Evolutionary conservation across 2,888 invertebrate genomes (phyloP).

Genomic region (Amiota minor): DNA sequence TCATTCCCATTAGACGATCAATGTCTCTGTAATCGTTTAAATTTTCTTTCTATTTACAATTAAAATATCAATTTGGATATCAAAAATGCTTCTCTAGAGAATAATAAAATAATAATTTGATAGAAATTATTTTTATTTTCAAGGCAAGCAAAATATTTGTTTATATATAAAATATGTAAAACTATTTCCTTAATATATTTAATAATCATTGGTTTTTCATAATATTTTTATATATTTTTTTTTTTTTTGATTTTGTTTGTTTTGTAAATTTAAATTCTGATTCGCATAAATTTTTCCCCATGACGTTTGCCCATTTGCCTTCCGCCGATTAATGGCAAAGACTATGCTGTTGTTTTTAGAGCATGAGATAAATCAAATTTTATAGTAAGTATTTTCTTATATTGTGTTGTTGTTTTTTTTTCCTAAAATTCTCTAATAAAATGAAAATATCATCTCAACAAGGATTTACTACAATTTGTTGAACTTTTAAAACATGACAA

Average conservation of each 20-base stretch:
- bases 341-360: conserved; percentile 5
- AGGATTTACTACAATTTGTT: not conserved
- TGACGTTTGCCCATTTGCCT: conserved; percentile 16
- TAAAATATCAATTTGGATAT: conserved; percentile 58
- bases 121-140: no score
- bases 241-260: conserved; percentile 5
- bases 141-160: no score
- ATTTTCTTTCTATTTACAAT: conserved; percentile 57
- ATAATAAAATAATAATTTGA: no score
- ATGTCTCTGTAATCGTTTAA: no score
- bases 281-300: not conserved
- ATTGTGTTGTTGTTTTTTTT: no score
- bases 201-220: not conserved
- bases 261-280: conserved; percentile 29
- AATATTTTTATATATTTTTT: not conserved
- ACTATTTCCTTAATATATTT: conserved; percentile 23
- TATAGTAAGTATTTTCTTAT: no score
- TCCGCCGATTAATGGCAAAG: not conserved
- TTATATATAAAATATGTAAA: not conserved
- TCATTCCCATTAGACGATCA: no score
- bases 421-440: no score
- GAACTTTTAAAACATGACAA: conserved; percentile 1
- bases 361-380: conserved; percentile 7
- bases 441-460: conserved; percentile 8
- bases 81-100: conserved; percentile 31